A percentile compares a stretch with the other conserved stretches of the same genome.
These are phyloP conservation scores for Axis porcinus DNA, from an alignment of 2,113 vertebrate genomes.

Conservation along the genomic window DNA sequence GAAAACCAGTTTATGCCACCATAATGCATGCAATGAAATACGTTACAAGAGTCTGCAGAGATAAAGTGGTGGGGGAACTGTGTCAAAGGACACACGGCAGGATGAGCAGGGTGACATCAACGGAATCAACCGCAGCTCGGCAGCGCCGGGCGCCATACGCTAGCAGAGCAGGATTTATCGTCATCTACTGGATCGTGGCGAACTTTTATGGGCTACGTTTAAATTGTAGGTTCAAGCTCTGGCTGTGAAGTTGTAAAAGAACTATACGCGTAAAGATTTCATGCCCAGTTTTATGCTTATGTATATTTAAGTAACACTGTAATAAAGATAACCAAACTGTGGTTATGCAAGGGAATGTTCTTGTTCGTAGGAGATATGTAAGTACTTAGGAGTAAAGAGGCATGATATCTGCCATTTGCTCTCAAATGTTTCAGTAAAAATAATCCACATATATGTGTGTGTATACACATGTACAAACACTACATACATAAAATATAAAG, in stretches of 20 bases:
- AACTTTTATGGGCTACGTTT: background rate
- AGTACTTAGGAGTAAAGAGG: background rate
- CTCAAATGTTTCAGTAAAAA: background rate
- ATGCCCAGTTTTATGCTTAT: background rate
- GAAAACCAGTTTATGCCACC: background rate
- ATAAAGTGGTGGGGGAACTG: background rate
- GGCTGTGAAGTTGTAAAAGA: background rate
- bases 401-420: background rate
- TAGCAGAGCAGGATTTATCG: no score
- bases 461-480: background rate
- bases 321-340: background rate
- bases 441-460: background rate
- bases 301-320: background rate
- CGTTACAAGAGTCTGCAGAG: background rate
- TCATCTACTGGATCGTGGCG: background rate
- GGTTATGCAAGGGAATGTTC: background rate
- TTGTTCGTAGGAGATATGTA: background rate
- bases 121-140: fast-evolving
- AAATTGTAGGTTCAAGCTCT: background rate
- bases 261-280: background rate
- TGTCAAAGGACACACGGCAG: background rate
- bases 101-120: background rate
- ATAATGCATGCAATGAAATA: background rate
- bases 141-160: fast-evolving
- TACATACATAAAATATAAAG: background rate